A percentile compares a stretch with the other conserved stretches of the same genome.
Evolutionary conservation across 1,140 invertebrate species (phyloP).

Genomic region (Panagrolaimus sp.): DNA sequence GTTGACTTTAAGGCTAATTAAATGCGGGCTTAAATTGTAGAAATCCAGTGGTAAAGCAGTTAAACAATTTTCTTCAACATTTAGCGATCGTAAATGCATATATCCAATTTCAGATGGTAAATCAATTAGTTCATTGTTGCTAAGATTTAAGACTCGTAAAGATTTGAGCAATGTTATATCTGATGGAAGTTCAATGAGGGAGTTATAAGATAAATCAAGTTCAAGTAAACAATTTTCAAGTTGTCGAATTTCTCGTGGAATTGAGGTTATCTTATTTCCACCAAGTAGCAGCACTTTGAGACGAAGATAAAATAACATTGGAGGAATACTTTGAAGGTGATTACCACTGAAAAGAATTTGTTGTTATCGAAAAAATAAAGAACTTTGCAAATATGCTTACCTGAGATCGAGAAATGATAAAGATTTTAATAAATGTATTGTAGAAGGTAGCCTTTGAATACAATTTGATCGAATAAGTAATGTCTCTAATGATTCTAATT

Average conservation of each 20-base stretch:
- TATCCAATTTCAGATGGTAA: constrained; percentile 69
- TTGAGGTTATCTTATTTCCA: not conserved
- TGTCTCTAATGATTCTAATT: not conserved
- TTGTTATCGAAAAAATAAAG: not conserved
- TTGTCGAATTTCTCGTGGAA: constrained; percentile 10
- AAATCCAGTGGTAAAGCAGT: not conserved
- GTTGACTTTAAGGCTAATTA: not conserved
- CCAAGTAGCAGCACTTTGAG: not conserved
- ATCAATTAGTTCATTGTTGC: constrained; percentile 93
- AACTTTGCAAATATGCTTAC: not conserved
- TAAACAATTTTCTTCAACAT: not conserved
- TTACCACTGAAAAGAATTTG: not conserved
- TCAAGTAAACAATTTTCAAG: constrained; percentile 11
- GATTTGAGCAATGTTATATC: constrained; percentile 53
- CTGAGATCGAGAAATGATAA: not conserved
- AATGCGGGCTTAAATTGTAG: not conserved
- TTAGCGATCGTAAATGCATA: not conserved
- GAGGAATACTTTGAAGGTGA: not conserved
- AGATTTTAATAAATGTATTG: constrained; percentile 12
- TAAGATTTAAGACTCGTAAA: constrained; percentile 82
- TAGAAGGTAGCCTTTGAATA: constrained; percentile 1
- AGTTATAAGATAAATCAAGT: constrained; percentile 2
- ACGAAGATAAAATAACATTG: not conserved
- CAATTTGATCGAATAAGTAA: not conserved
- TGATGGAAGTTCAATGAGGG: not conserved